Conservation (phyloP, 2,797 vertebrate species). For the Limosa lapponica region DNA sequence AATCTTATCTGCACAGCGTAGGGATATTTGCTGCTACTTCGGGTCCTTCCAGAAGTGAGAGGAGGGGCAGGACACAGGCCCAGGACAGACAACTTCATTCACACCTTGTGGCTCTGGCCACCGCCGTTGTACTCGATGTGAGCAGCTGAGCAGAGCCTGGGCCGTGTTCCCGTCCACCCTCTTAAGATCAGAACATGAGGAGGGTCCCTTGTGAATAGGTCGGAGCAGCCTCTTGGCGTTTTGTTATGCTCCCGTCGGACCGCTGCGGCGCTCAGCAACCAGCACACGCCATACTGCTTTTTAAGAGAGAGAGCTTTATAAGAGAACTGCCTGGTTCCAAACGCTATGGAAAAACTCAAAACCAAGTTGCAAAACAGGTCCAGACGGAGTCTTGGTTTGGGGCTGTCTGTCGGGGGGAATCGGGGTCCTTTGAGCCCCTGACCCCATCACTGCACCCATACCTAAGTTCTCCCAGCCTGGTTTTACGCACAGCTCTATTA, state of each 20-base stretch:
- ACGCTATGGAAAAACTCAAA: background rate
- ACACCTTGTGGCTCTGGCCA: background rate
- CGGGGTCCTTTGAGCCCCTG: fast-evolving
- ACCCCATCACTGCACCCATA: fast-evolving
- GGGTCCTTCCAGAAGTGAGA: background rate
- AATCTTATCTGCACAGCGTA: background rate
- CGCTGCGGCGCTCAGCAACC: background rate
- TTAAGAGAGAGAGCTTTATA: background rate
- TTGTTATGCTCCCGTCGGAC: background rate
- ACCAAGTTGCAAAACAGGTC: background rate
- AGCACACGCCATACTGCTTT: fast-evolving
- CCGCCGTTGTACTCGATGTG: background rate
- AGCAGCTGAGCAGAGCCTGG: background rate
- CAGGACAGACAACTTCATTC: background rate
- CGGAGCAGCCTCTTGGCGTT: background rate
- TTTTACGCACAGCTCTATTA: fast-evolving
- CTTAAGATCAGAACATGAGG: background rate
- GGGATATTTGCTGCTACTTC: background rate
- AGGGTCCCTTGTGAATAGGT: background rate
- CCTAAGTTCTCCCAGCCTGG: fast-evolving
- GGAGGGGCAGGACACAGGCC: fast-evolving
- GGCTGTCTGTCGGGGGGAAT: fast-evolving
- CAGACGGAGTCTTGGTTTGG: background rate
- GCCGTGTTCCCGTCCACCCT: fast-evolving
- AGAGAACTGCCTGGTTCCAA: background rate